Base-by-base conservation (phyloP, 1,140 invertebrate genomes). In the Archivesica marissinica region DNA sequence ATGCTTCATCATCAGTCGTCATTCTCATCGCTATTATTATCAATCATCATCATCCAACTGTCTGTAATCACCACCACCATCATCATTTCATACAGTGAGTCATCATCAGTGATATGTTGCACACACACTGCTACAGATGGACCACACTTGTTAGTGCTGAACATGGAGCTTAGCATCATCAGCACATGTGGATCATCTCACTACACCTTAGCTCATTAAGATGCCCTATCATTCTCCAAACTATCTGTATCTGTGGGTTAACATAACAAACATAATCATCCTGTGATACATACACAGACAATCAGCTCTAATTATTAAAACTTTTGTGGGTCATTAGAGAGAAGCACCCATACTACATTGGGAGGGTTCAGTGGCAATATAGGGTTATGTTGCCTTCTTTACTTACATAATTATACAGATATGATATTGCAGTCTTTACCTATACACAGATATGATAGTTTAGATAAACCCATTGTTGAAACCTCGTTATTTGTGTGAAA, bases 61-160 rank as follows among this genome's bases (percentile, higher is more conserved):
- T 52, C 17, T 4, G 50, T 23, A 15, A 52, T 52, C 3, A 52
- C 17, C 3, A 52, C 23, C 4, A 52, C 23, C 50, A 7, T 52
- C 50, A 52, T 20, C 3, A 20, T 7, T 52, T 4, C 4, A n/a
- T n/a, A n/a, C n/a, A n/a, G 3, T 52, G 50, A 52, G 50, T 20
- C 23, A 3, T 4, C 23, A 23, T 52, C 23, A 23, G 17, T 52
- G 50, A 64, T 64, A 35, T 17, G 38, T 13, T 64, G n/a, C n/a
- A n/a, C 23, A 59, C 9, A 2, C 17, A 6, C 23, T 30, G 33
- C 30, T 7, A 35, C 9, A 35, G 13, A 35, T 64, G 59, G 59
- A 64, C 30, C 59, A 64, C 59, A 64, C 59, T 64, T 64, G 59
- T 64, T 64, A 64, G n/a, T n/a, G n/a, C n/a, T n/a, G n/a, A n/a